Evolutionary conservation across 2,113 vertebrate genomes (phyloP).

Genomic region (Lampris megalopsis): DNA sequence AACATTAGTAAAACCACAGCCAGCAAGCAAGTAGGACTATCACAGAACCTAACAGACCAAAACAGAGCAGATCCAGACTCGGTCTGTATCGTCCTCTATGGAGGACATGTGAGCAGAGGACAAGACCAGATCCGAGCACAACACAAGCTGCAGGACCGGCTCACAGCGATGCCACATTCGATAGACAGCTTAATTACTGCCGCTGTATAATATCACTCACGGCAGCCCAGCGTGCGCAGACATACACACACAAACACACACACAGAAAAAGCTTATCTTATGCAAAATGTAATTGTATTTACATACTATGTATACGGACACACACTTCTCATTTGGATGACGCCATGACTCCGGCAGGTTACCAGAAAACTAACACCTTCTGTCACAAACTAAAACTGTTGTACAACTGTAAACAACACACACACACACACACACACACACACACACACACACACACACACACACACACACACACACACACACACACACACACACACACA

Average conservation of each 20-base stretch:
- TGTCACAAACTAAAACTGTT: slow-evolving; percentile 36
- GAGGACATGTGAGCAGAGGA: too few relatives aligned
- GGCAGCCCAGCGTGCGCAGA: slow-evolving; percentile 9
- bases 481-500: slow-evolving; percentile 15
- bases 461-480: background rate
- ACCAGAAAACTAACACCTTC: slow-evolving; percentile 29
- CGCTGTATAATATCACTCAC: slow-evolving; percentile 56
- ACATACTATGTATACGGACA: background rate
- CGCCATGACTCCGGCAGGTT: slow-evolving; percentile 11
- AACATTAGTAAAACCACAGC: too few relatives aligned
- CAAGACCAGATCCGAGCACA: too few relatives aligned
- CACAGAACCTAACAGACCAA: slow-evolving; percentile 30
- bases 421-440: background rate
- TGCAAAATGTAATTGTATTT: background rate
- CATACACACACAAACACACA: background rate
- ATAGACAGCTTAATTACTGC: slow-evolving; percentile 48
- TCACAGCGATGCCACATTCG: slow-evolving; percentile 38
- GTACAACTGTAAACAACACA: slow-evolving; percentile 38
- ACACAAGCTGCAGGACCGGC: too few relatives aligned
- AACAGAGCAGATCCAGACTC: slow-evolving; percentile 22
- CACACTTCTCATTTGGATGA: slow-evolving; percentile 12
- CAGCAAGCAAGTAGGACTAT: too few relatives aligned
- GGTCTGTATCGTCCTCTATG: too few relatives aligned
- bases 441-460: background rate
- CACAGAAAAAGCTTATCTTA: background rate